phyloP scores from a whole-genome alignment of 2,888 invertebrate species.

The Meloe dianella region DNA sequence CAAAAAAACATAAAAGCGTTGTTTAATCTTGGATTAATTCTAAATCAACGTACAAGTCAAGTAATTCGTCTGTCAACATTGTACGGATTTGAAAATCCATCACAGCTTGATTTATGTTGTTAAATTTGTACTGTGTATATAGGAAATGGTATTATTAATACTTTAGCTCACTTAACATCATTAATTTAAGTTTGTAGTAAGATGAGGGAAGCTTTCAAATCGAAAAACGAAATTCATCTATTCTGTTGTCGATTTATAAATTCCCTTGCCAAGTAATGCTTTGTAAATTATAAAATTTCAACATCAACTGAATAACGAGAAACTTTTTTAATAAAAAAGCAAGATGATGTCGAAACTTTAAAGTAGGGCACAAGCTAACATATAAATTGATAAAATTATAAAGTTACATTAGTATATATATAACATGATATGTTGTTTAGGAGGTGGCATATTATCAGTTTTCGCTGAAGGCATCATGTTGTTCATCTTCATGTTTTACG shows the following conservation, averaged over 20 bases:
- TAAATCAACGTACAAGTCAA: neutral
- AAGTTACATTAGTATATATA: slow-evolving; percentile 5
- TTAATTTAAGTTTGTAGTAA: neutral
- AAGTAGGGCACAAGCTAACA: slow-evolving; percentile 16
- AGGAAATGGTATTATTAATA: slow-evolving; percentile 1
- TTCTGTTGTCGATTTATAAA: slow-evolving; percentile 10
- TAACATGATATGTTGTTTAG: neutral
- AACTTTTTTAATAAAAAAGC: slow-evolving; percentile 30
- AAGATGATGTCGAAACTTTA: slow-evolving; percentile 15
- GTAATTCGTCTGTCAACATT: neutral
- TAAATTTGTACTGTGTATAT: neutral
- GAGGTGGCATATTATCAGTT: neutral
- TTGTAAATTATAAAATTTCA: slow-evolving; percentile 24
- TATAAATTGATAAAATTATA: slow-evolving; percentile 19
- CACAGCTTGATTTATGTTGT: neutral
- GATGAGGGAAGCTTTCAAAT: neutral
- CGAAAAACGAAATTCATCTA: slow-evolving; percentile 7
- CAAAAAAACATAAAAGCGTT: neutral
- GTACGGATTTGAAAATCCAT: neutral
- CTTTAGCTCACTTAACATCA: neutral
- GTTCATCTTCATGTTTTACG: neutral
- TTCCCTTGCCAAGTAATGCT: slow-evolving; percentile 18
- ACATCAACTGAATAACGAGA: slow-evolving; percentile 23
- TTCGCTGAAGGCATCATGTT: neutral
- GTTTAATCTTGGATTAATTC: slow-evolving; percentile 3